phyloP scores from a whole-genome alignment of 2,113 vertebrate genomes.

The Oreochromis aureus region DNA sequence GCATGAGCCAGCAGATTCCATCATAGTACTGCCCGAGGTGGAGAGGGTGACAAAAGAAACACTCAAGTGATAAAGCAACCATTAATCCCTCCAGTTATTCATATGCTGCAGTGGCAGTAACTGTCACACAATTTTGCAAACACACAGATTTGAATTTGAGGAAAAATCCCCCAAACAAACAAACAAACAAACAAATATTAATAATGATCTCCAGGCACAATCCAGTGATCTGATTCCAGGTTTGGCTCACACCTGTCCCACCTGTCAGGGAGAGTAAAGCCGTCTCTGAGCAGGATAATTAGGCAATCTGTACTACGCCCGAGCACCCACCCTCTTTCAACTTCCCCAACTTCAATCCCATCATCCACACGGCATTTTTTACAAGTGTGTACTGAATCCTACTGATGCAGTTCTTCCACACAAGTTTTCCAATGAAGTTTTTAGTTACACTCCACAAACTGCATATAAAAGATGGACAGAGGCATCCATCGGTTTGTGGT shows the following conservation, averaged over 20 bases:
- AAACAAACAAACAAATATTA: not conserved
- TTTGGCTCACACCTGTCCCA: not conserved
- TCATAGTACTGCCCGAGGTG: not conserved
- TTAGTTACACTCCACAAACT: not conserved
- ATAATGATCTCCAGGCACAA: not conserved
- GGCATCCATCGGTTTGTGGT: not conserved
- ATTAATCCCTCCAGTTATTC: not conserved
- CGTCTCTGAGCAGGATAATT: not conserved
- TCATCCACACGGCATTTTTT: not conserved
- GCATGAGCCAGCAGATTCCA: not conserved
- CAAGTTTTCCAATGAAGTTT: not conserved
- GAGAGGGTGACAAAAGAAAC: not conserved
- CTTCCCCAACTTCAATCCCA: not conserved
- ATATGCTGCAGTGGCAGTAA: not conserved
- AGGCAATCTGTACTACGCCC: accelerated
- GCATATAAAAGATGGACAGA: not conserved
- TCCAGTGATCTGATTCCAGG: not conserved
- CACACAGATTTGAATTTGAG: not conserved
- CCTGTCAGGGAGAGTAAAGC: not conserved
- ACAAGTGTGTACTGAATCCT: not conserved
- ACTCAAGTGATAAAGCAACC: not conserved
- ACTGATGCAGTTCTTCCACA: not conserved
- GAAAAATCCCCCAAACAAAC: not conserved
- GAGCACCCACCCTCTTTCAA: not conserved
- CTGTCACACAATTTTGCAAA: not conserved